These are phyloP conservation scores for Quadroppia sp. DNA, from an alignment of 2,888 invertebrate species.

Conservation along the genomic window DNA sequence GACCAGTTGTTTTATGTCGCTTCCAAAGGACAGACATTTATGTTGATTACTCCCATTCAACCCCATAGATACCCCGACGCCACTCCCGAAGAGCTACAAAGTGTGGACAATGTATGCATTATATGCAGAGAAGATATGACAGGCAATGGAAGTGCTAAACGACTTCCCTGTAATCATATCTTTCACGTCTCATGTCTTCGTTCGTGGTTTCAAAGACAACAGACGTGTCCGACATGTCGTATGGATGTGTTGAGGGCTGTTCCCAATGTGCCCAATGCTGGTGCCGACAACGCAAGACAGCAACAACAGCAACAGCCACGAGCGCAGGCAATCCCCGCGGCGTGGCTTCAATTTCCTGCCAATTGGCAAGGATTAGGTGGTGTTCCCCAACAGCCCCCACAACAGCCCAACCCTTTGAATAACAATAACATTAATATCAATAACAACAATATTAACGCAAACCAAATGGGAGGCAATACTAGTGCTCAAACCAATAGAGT, in stretches of 20 bases:
- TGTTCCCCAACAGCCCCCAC: conserved; percentile 45
- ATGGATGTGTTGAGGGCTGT: conserved; percentile 65
- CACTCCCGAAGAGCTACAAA: conserved; percentile 80
- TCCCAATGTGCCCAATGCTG: too few species aligned
- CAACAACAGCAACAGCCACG: conserved; percentile 39
- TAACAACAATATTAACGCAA: background rate
- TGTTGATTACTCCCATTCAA: background rate
- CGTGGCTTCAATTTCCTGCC: background rate
- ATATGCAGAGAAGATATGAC: conserved; percentile 88
- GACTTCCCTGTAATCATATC: conserved; percentile 97
- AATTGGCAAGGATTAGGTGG: conserved; percentile 5
- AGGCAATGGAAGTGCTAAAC: conserved; percentile 66
- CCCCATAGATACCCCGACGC: conserved; percentile 84
- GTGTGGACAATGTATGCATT: conserved; percentile 96
- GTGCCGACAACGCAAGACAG: conserved; percentile 16
- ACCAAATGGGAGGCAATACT: background rate
- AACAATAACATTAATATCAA: conserved; percentile 10
- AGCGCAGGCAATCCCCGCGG: background rate
- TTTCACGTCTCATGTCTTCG: conserved; percentile 96
- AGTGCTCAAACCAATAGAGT: background rate
- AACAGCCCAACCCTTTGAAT: conserved; percentile 40
- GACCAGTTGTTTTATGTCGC: conserved; percentile 39
- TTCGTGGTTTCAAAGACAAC: conserved; percentile 99
- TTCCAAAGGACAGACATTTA: background rate
- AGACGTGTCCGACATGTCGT: conserved; percentile 98